These are phyloP conservation scores for Marmota monax DNA, from an alignment of 2,113 vertebrate species.

Conservation along the genomic window DNA sequence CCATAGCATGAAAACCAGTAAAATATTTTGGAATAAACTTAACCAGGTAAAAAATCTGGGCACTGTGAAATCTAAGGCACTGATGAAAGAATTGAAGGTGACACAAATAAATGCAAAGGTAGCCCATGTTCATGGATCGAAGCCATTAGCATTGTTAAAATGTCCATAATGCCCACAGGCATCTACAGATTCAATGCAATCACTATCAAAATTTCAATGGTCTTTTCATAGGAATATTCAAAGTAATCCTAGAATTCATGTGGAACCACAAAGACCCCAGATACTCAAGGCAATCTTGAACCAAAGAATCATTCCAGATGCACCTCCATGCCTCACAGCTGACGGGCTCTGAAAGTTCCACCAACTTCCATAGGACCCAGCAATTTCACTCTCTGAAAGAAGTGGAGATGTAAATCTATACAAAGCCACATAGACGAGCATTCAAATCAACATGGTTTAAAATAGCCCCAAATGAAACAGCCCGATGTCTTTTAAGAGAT, in stretches of 20 bases:
- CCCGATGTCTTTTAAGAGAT: neutral
- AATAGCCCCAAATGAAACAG: neutral
- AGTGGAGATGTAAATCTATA: fast-evolving
- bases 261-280: neutral
- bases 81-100: neutral
- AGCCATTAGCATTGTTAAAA: neutral
- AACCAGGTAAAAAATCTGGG: neutral
- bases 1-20: neutral
- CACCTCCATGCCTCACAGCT: too few species aligned
- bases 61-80: neutral
- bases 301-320: neutral
- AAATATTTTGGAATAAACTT: neutral
- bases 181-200: neutral
- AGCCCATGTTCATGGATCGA: neutral
- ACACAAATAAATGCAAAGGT: neutral
- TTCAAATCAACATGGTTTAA: neutral
- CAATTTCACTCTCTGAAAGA: neutral
- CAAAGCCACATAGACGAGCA: neutral
- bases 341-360: neutral
- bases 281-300: neutral
- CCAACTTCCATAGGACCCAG: neutral
- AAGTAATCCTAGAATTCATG: neutral
- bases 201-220: neutral
- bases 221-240: neutral
- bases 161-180: neutral